Percentiles rank a stretch among this genome's conserved stretches.
phyloP scores from a whole-genome alignment of 2,888 invertebrate species.

The Sinelater perroti region DNA sequence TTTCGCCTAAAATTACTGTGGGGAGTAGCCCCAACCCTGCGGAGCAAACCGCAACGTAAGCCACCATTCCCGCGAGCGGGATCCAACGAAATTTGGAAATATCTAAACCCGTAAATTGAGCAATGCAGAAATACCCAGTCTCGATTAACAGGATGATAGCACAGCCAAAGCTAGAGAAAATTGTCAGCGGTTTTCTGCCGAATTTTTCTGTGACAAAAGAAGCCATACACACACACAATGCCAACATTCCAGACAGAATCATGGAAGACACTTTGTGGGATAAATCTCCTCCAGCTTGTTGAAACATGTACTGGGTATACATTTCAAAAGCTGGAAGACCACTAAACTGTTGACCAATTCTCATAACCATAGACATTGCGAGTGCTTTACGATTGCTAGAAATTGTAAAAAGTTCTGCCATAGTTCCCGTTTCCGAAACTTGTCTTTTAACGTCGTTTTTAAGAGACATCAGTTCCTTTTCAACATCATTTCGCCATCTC shows the following conservation, averaged over 20 bases:
- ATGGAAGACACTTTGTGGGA: constrained; percentile 50
- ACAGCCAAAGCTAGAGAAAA: constrained; percentile 47
- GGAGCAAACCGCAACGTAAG: constrained; percentile 40
- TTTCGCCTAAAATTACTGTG: constrained; percentile 50
- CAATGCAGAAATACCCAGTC: constrained; percentile 49
- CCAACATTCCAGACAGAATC: constrained; percentile 44
- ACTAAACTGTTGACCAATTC: constrained; percentile 51
- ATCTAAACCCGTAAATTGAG: constrained; percentile 36
- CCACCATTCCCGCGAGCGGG: constrained; percentile 51
- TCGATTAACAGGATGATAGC: constrained; percentile 44
- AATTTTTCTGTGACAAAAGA: constrained; percentile 47
- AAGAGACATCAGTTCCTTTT: constrained; percentile 46
- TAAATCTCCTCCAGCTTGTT: constrained; percentile 51
- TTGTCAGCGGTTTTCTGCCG: constrained; percentile 48
- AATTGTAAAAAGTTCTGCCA: constrained; percentile 49
- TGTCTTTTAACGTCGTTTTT: constrained; percentile 50
- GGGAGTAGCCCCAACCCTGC: constrained; percentile 51
- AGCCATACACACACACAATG: constrained; percentile 36
- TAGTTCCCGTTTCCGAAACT: constrained; percentile 49
- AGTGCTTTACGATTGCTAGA: constrained; percentile 51
- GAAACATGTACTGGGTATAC: constrained; percentile 53
- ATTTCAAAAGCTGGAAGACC: constrained; percentile 50
- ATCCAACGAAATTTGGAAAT: constrained; percentile 45
- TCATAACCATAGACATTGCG: constrained; percentile 44
- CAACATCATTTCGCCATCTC: constrained; percentile 47